Evolutionary conservation across 2,888 invertebrate species (phyloP).

Genomic region (Sphecodes monilicornis): DNA sequence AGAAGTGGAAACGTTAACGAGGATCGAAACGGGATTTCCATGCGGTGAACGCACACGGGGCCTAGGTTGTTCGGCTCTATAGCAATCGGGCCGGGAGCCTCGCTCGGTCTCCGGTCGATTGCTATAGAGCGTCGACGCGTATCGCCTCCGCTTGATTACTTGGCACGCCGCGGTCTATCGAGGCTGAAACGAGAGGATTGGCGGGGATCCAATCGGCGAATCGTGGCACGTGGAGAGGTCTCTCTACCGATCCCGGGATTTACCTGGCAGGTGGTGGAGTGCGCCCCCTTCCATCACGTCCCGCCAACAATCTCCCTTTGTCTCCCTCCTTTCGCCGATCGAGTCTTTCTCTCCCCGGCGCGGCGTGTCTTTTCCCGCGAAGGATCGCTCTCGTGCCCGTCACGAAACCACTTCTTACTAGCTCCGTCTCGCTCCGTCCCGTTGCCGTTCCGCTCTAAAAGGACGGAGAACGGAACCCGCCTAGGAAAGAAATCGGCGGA

Average conservation of each 20-base stretch:
- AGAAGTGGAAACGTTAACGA: conserved; percentile 62
- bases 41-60: conserved; percentile 22
- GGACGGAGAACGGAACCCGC: background rate
- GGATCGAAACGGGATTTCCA: conserved; percentile 58
- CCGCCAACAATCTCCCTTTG: conserved; percentile 67
- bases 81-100: background rate
- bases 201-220: conserved; percentile 75
- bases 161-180: conserved; percentile 51
- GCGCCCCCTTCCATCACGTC: conserved; percentile 63
- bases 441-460: background rate
- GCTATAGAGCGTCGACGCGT: conserved; percentile 25
- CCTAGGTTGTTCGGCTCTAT: background rate
- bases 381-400: conserved; percentile 27
- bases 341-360: conserved; percentile 39
- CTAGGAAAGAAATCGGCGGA: background rate
- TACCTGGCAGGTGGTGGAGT: conserved; percentile 72
- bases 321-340: conserved; percentile 56
- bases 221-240: conserved; percentile 70
- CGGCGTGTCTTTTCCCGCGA: conserved; percentile 18
- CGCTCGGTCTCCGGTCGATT: background rate
- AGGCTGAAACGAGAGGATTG: conserved; percentile 53
- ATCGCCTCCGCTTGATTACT: conserved; percentile 63
- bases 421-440: conserved; percentile 3
- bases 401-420: conserved; percentile 12
- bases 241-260: conserved; percentile 68